Evolutionary conservation across 2,113 vertebrate genomes (phyloP).

Genomic region (Phrynocephalus versicolor): DNA sequence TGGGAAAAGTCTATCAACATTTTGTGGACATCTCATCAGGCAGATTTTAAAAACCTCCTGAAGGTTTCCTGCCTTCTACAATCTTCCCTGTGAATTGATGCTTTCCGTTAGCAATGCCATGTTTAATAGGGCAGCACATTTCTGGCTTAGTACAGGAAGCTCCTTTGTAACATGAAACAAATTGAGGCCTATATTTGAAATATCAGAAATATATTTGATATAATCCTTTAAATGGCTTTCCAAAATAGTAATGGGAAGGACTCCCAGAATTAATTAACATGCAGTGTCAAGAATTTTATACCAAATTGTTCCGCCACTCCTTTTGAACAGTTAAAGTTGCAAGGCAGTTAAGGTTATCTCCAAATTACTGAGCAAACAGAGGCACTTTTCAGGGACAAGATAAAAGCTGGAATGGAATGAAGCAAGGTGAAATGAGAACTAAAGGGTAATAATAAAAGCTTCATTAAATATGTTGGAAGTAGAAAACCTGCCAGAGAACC

Average conservation of each 20-base stretch:
- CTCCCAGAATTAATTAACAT: conserved; percentile 31
- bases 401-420: too few species aligned
- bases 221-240: conserved; percentile 19
- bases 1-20: conserved; percentile 46
- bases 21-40: conserved; percentile 27
- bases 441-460: too few species aligned
- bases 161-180: conserved; percentile 14
- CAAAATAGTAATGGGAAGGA: not conserved
- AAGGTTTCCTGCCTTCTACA: conserved; percentile 22
- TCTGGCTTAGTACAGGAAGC: not conserved
- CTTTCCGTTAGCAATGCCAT: conserved; percentile 10
- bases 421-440: too few species aligned
- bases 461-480: too few species aligned
- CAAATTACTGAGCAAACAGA: not conserved
- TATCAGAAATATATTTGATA: not conserved
- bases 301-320: not conserved
- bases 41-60: conserved; percentile 32
- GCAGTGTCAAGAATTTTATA: not conserved
- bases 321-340: not conserved
- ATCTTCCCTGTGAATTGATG: not conserved
- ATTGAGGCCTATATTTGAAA: not conserved
- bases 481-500: too few species aligned
- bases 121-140: not conserved
- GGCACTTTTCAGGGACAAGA: too few species aligned
- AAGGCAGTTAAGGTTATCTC: not conserved